Evolutionary conservation across 2,888 invertebrate genomes (phyloP).

Genomic region (Lepidochrysops patricia): DNA sequence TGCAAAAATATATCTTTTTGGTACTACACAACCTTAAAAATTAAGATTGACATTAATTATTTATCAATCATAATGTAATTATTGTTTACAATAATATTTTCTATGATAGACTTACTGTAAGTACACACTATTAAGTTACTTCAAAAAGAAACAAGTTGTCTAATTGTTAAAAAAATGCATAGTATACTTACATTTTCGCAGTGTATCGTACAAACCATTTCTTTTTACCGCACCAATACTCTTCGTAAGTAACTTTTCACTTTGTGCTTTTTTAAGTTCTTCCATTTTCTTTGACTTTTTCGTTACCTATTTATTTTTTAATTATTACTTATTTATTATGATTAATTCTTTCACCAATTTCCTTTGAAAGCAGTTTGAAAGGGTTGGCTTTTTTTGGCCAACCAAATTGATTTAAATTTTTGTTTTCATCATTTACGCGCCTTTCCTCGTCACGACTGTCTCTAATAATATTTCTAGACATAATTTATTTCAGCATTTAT

Average conservation of each 20-base stretch:
- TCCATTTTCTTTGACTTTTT: neutral
- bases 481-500: neutral
- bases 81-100: too few relatives aligned
- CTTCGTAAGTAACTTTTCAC: neutral
- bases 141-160: too few relatives aligned
- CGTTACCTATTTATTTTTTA: neutral
- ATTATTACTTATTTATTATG: neutral
- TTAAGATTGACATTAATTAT: too few relatives aligned
- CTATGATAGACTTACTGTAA: too few relatives aligned
- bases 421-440: neutral
- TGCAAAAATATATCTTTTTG: constrained; percentile 80
- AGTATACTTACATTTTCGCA: constrained; percentile 9
- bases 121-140: too few relatives aligned
- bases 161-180: neutral
- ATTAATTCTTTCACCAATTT: neutral
- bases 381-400: neutral
- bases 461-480: neutral
- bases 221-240: neutral
- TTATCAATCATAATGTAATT: too few relatives aligned
- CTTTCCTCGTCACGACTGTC: neutral
- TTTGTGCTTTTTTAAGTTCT: neutral
- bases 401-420: neutral
- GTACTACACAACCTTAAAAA: constrained; percentile 44
- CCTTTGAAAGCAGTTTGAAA: neutral
- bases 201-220: neutral